Evolutionary conservation across 2,888 invertebrate genomes (phyloP), one percentile per base, ranked within the genome.

Genomic region (Tuberolachnus salignus): DNA sequence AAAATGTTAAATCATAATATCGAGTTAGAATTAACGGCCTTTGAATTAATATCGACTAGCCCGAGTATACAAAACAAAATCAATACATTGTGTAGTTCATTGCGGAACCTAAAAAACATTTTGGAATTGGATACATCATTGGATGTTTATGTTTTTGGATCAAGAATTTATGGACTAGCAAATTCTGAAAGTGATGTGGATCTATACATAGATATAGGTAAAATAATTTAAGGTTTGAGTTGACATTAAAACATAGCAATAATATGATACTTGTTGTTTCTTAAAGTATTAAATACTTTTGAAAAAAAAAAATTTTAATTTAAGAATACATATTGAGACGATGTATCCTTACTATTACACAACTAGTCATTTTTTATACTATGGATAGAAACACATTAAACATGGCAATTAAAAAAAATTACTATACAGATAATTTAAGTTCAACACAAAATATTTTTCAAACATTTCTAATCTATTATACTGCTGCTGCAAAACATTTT

Each of bases 161-260:
- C 82, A 6, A 70, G 81, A 53, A 66, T 80, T 19, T 81, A 81
- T 44, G 82, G 82, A 23, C 66, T 82, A 53, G 82, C 82, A 51
- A 81, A 70, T 9, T 11, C 34, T 13, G 57, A 71, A 1, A 82
- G 82, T 80, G 82, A 83, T 71, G 80, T 82, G 11, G 82, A 82
- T 71, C 19, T 83, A 11, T 82, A 78, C 42, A 55, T 82, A 13
- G 81, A 81, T 19, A 74, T 80, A n/a, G 81, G 82, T 82, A 73
- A 64, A 19, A 26, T 0, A 61, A 55, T n/a, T 1, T 19, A 23
- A 64, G 3, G 34, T 34, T 34, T 34, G 3, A 34, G 6, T 34
- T 34, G 34, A n/a, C n/a, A n/a, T n/a, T n/a, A n/a, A n/a, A n/a
- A n/a, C n/a, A n/a, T n/a, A n/a, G n/a, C n/a, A n/a, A n/a, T n/a